phyloP scores from a whole-genome alignment of 2,113 vertebrate genomes.

The Ptilonorhynchus violaceus region DNA sequence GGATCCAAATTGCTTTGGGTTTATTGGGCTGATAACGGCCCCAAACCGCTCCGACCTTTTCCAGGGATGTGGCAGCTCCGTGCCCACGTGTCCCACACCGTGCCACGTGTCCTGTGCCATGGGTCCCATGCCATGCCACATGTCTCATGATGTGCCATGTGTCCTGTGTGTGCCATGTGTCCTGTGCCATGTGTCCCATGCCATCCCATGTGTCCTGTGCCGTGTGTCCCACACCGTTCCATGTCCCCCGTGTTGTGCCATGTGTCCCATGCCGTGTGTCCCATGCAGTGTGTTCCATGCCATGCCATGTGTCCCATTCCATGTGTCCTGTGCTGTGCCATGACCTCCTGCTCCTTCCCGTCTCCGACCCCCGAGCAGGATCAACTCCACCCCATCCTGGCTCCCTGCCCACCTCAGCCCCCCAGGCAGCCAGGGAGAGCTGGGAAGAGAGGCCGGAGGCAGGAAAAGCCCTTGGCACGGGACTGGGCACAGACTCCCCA shows the following conservation, averaged over 20 bases:
- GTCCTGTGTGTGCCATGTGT: no score
- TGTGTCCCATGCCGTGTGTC: not conserved
- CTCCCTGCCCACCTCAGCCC: not conserved
- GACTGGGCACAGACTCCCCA: not conserved
- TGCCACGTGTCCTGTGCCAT: no score
- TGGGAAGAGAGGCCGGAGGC: not conserved
- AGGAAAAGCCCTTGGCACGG: not conserved
- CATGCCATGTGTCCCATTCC: not conserved
- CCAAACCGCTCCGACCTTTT: rapidly evolving
- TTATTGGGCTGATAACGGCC: not conserved
- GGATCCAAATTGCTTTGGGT: not conserved
- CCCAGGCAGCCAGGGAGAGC: not conserved
- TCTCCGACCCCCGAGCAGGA: not conserved
- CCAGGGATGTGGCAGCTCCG: rapidly evolving
- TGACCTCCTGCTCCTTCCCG: rapidly evolving
- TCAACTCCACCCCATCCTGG: not conserved
- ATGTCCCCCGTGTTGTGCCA: no score
- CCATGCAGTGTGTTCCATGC: no score
- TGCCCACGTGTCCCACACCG: not conserved
- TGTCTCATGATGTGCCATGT: not conserved
- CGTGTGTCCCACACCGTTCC: no score
- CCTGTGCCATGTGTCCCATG: not conserved
- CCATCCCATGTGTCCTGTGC: not conserved
- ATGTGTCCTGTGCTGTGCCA: not conserved
- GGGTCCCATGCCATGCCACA: not conserved